A percentile compares a stretch with the other conserved stretches of the same genome.
These are phyloP conservation scores for Carassius auratus DNA, from an alignment of 2,113 vertebrate species.

Conservation along the genomic window DNA sequence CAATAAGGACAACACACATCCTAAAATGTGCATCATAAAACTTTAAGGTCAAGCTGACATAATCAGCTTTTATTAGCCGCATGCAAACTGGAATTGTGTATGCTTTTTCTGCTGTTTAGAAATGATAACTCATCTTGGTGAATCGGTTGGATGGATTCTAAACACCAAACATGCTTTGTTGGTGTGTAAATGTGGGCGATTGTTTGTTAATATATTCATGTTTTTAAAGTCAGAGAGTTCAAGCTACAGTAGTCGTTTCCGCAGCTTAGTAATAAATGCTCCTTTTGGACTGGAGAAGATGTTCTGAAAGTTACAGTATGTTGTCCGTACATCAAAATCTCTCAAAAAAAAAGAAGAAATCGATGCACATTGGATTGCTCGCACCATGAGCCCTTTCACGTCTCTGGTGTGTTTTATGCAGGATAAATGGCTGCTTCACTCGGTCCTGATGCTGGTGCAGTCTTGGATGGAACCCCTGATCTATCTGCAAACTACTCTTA, in stretches of 20 bases:
- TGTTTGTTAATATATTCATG: neutral
- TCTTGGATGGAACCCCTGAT: slow-evolving; percentile 75
- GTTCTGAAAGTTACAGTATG: neutral
- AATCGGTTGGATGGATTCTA: neutral
- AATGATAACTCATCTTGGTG: neutral
- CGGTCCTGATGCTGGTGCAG: slow-evolving; percentile 74
- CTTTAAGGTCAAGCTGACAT: neutral
- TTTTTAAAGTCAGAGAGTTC: neutral
- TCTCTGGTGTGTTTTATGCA: slow-evolving; percentile 46
- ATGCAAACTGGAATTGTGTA: neutral
- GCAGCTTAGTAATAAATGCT: neutral
- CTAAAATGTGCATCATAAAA: neutral
- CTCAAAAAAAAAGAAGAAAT: neutral
- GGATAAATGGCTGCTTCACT: slow-evolving; percentile 77
- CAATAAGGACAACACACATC: neutral
- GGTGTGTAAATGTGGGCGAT: neutral
- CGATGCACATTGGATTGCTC: neutral
- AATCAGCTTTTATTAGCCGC: neutral
- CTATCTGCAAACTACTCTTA: slow-evolving; percentile 72
- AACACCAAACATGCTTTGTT: neutral
- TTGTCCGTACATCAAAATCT: neutral
- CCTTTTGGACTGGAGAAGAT: neutral
- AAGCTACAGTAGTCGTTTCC: neutral
- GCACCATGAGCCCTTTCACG: neutral
- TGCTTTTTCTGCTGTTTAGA: neutral